Base-by-base conservation (phyloP, 2,113 vertebrate genomes). In the Ceyx melanurus region DNA sequence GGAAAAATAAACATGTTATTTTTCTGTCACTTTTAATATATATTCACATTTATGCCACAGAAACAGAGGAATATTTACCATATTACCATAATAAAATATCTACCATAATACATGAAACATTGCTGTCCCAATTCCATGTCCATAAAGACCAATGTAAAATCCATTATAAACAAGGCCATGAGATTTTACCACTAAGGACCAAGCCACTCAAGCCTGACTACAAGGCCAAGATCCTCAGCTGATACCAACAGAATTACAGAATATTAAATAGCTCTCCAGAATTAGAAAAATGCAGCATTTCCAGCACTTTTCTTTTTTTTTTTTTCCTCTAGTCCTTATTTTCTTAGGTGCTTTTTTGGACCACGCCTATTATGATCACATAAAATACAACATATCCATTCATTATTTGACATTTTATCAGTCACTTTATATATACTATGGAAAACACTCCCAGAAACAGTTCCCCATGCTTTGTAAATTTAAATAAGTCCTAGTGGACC, bases 341-440 rank as follows among this genome's bases (percentile, higher is more conserved):
- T 2, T 72, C 11, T 70, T 29, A 40, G 12, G 4, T 40, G 12
- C 2, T 40, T 50, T 73, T 58, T 48, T 46, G 22, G 31, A 22
- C 9, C 7, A 50, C 18, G 31, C 1, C 17, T 73, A 15, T 62
- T 54, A 53, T 3, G 77, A 23, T 62, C 21, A 66, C 23, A 33
- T 26, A 77, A 66, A 26, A 48, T 14, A 26, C 4, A 35, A 22
- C 19, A 5, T 18, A 43, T 10, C 33, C 11, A 28, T 51, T 64
- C 10, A 26, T 33, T 86, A 75, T 58, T 74, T 76, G 10, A 70
- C 17, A 7, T 62, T 64, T 85, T 71, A 14, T 35, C 67, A 35
- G 9, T 40, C 0, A 0, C 1, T 54, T 45, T 76, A 15, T 17
- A 40, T 33, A 50, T 4, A 48, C 9, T 26, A 4, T 48, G 31